Conservation (phyloP, 2,113 vertebrate genomes). For the Crotalus tigris region DNA sequence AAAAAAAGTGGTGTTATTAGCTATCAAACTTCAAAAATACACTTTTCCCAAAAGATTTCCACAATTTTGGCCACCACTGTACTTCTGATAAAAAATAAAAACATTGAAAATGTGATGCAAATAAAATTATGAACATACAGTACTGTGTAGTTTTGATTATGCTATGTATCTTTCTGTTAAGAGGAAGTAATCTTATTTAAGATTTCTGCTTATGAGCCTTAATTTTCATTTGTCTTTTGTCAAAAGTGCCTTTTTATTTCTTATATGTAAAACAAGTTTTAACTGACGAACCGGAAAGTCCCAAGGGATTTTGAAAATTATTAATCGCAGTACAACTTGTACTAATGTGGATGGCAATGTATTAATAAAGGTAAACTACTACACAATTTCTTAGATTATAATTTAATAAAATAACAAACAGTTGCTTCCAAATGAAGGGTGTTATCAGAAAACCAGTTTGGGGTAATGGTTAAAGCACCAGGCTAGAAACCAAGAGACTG, state of each 20-base stretch:
- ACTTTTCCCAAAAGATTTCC: too few species aligned
- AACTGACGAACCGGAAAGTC: neutral
- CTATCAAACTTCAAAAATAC: too few species aligned
- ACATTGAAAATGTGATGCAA: neutral
- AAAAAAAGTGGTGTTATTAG: too few species aligned
- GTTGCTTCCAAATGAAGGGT: neutral
- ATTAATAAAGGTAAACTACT: neutral
- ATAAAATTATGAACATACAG: neutral
- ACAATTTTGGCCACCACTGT: too few species aligned
- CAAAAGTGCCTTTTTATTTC: conserved; percentile 2
- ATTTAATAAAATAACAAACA: neutral
- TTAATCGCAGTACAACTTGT: neutral
- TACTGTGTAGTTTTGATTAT: neutral
- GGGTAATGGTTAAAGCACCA: too few species aligned
- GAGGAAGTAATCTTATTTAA: neutral
- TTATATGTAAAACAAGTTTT: neutral
- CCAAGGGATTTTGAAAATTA: neutral
- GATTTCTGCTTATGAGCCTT: neutral
- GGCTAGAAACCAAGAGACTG: too few species aligned
- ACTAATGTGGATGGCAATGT: neutral
- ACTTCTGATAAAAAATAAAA: neutral
- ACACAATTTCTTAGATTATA: neutral
- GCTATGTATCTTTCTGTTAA: neutral
- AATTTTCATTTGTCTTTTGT: neutral
- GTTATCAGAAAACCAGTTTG: too few species aligned